These are phyloP conservation scores for Eurystomus glaucurus DNA, from an alignment of 2,797 vertebrate genomes.

Conservation along the genomic window DNA sequence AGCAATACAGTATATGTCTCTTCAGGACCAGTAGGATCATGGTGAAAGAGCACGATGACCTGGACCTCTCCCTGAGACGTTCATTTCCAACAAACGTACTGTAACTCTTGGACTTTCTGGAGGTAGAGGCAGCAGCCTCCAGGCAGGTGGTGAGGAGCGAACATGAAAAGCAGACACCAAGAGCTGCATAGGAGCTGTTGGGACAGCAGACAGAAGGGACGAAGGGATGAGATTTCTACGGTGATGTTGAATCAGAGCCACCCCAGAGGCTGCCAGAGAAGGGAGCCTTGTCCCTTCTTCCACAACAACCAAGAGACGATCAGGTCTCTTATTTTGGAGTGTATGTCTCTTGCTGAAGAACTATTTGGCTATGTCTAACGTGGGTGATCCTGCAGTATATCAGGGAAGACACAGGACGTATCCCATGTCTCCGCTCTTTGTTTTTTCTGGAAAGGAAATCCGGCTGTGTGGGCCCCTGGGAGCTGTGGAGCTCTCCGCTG, in stretches of 20 bases:
- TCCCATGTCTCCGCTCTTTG: conserved; percentile 35
- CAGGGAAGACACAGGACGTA: conserved; percentile 18
- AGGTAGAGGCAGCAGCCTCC: not conserved
- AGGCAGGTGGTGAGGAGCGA: not conserved
- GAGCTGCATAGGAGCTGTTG: not conserved
- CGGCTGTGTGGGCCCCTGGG: not conserved
- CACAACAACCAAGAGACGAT: not conserved
- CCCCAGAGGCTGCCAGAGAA: not conserved
- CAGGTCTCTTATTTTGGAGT: conserved; percentile 41
- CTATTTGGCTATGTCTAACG: not conserved
- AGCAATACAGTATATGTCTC: not conserved
- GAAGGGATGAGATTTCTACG: not conserved
- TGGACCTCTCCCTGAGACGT: not conserved
- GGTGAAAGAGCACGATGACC: not conserved
- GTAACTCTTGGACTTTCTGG: not conserved
- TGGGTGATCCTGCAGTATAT: conserved; percentile 47
- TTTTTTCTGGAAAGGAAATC: conserved; percentile 59
- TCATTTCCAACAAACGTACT: not conserved
- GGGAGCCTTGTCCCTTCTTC: accelerated
- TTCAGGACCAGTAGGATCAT: not conserved
- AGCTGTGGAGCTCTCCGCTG: not conserved
- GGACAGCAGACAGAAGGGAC: not conserved
- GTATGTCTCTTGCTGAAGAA: not conserved
- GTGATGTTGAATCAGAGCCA: not conserved
- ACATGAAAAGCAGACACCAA: not conserved